phyloP scores from a whole-genome alignment of 2,888 invertebrate genomes.

The Eristalis intricaria region DNA sequence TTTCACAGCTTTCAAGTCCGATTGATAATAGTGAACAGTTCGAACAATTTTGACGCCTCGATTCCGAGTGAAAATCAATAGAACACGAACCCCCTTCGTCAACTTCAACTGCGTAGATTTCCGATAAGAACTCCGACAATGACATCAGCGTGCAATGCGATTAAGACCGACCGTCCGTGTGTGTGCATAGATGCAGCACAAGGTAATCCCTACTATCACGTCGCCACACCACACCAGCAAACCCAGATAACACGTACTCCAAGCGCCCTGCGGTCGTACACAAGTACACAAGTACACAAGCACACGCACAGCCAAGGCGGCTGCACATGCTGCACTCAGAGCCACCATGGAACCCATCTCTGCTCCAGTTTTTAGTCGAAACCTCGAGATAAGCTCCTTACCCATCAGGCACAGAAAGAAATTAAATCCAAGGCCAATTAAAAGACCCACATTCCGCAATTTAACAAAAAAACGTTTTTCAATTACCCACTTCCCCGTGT shows the following conservation, averaged over 20 bases:
- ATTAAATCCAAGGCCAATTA: conserved; percentile 36
- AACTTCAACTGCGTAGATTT: neutral
- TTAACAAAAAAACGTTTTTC: conserved; percentile 15
- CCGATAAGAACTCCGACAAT: neutral
- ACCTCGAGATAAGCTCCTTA: neutral
- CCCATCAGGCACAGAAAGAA: neutral
- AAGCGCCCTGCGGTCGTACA: too few species aligned
- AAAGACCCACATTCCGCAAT: conserved; percentile 10
- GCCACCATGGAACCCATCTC: neutral
- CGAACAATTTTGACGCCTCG: neutral
- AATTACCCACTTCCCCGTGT: conserved; percentile 3
- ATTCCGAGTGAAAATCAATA: neutral
- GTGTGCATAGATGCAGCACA: neutral
- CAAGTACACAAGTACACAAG: too few species aligned
- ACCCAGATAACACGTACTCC: neutral
- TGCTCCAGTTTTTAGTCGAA: neutral
- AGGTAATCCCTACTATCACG: neutral
- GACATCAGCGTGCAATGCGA: neutral
- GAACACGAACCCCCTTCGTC: neutral
- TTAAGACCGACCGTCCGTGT: neutral
- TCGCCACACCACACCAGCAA: neutral
- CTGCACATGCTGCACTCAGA: neutral
- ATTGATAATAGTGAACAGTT: too few species aligned
- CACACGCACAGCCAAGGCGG: too few species aligned
- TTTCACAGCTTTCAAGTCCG: too few species aligned